These are phyloP conservation scores for Notechis scutatus DNA, from an alignment of 2,113 vertebrate genomes.

Conservation along the genomic window DNA sequence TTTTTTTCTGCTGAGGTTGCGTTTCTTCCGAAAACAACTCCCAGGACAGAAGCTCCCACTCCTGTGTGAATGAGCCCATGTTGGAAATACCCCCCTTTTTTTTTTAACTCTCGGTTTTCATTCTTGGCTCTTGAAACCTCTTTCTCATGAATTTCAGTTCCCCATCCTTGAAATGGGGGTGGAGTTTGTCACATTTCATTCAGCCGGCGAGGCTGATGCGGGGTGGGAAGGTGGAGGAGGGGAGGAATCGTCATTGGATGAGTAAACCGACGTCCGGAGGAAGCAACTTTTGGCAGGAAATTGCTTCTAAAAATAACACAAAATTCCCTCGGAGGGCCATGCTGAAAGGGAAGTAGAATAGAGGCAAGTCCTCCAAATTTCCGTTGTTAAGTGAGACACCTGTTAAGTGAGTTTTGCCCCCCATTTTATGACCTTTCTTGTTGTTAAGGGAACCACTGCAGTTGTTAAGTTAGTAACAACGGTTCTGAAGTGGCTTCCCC, in stretches of 20 bases:
- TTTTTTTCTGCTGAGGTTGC: background rate
- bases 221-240: fast-evolving
- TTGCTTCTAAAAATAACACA: slow-evolving; percentile 11
- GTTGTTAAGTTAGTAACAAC: background rate
- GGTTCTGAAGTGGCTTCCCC: background rate
- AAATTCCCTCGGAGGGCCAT: background rate
- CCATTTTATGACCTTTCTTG: too few species aligned
- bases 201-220: too few species aligned
- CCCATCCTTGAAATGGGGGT: background rate
- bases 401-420: background rate
- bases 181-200: background rate
- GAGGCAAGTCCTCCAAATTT: background rate
- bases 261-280: slow-evolving; percentile 30
- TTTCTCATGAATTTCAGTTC: slow-evolving; percentile 11
- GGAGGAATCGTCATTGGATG: background rate
- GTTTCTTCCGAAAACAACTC: background rate
- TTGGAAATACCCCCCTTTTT: background rate
- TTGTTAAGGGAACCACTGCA: background rate
- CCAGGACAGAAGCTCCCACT: background rate
- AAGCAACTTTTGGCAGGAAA: slow-evolving; percentile 6
- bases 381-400: background rate
- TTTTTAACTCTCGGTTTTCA: background rate
- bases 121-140: background rate
- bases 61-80: background rate
- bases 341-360: background rate